phyloP scores from a whole-genome alignment of 1,140 invertebrate genomes.

The Drosophila kepulauana region DNA sequence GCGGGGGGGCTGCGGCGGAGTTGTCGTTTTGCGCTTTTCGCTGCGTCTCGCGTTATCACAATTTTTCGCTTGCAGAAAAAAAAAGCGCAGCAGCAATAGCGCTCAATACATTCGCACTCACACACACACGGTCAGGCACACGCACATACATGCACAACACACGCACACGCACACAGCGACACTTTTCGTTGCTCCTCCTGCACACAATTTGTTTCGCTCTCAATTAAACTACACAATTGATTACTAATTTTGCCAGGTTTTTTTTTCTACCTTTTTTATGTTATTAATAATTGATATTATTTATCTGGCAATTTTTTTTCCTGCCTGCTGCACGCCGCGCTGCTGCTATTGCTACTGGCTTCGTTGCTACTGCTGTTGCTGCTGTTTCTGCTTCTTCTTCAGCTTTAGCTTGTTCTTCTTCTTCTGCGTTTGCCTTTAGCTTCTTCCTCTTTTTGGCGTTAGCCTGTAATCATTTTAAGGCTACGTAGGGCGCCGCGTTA shows the following conservation, averaged over 20 bases:
- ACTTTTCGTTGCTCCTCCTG: conserved; percentile 31
- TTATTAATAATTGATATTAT: conserved; percentile 9
- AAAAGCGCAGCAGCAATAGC: conserved; percentile 36
- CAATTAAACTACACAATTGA: conserved; percentile 19
- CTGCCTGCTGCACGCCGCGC: conserved; percentile 17
- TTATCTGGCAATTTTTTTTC: conserved; percentile 12
- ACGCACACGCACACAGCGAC: conserved; percentile 13
- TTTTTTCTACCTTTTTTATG: too few relatives aligned
- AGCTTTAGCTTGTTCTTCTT: conserved; percentile 41
- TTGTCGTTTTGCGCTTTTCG: conserved; percentile 24
- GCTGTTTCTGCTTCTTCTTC: conserved; percentile 39
- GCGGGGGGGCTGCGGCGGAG: too few relatives aligned
- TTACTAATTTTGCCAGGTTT: conserved; percentile 16
- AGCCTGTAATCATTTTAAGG: conserved; percentile 77
- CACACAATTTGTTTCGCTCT: conserved; percentile 27
- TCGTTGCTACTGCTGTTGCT: conserved; percentile 29
- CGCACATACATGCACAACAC: conserved; percentile 9
- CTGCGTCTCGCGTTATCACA: conserved; percentile 29
- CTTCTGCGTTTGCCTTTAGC: conserved; percentile 48
- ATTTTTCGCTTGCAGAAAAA: conserved; percentile 43
- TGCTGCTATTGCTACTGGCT: conserved; percentile 15
- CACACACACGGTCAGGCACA: not conserved
- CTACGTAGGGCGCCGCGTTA: conserved; percentile 10
- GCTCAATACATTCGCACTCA: conserved; percentile 16
- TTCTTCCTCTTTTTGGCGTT: conserved; percentile 65